phyloP scores from a whole-genome alignment of 1,140 invertebrate genomes.

The Meloidogyne floridensis region DNA sequence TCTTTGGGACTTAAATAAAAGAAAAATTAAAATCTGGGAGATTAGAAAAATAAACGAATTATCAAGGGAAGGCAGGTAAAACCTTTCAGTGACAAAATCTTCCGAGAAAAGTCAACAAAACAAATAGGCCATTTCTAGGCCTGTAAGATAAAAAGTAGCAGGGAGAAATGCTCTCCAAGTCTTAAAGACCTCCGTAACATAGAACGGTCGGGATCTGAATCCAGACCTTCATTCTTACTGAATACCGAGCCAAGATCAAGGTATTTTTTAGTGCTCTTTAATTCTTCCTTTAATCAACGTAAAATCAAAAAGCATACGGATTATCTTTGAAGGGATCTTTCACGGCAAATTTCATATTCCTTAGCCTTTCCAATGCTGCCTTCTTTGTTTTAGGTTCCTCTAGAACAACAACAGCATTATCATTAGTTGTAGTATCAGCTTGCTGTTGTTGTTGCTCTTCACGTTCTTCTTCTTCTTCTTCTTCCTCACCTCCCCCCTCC shows the following conservation, averaged over 20 bases:
- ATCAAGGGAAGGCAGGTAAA: too few relatives aligned
- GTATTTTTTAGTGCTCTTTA: too few relatives aligned
- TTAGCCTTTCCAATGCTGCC: slow-evolving; percentile 23
- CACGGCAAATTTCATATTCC: slow-evolving; percentile 27
- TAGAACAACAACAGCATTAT: not conserved
- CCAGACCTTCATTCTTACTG: too few relatives aligned
- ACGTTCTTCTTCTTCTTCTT: not conserved
- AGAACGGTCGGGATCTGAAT: too few relatives aligned
- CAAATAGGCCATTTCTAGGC: too few relatives aligned
- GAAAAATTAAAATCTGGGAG: not conserved
- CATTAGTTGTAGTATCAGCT: not conserved
- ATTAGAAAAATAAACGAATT: not conserved
- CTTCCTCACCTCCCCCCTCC: not conserved
- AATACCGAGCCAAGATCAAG: too few relatives aligned
- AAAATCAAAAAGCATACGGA: slow-evolving; percentile 8
- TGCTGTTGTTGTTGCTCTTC: not conserved
- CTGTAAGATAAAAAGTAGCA: too few relatives aligned
- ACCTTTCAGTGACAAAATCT: too few relatives aligned
- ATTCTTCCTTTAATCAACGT: too few relatives aligned
- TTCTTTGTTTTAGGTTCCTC: slow-evolving; percentile 28
- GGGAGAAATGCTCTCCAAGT: too few relatives aligned
- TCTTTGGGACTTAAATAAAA: slow-evolving; percentile 4
- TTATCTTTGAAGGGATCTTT: slow-evolving; percentile 29
- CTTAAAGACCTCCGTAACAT: too few relatives aligned
- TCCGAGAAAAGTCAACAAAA: too few relatives aligned